Conservation (phyloP, 2,113 vertebrate genomes). For the Monopterus albus region DNA sequence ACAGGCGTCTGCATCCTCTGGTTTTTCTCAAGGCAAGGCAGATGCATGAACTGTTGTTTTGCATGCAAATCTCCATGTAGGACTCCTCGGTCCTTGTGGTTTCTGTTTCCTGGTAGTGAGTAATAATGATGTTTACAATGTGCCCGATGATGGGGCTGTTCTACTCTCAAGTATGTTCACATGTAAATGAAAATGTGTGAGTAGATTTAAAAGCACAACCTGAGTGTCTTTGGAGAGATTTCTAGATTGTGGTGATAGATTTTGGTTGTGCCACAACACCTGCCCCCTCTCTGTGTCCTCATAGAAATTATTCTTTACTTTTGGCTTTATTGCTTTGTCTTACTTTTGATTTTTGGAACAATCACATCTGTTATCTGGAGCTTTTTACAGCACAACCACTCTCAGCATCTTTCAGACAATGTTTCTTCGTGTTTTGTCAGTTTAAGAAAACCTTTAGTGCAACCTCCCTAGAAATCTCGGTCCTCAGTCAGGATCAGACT, state of each 20-base stretch:
- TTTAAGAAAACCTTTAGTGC: not conserved
- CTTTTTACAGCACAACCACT: not conserved
- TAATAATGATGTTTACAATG: constrained; percentile 51
- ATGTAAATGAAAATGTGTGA: constrained; percentile 45
- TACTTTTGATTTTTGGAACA: not conserved
- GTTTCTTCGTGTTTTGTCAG: not conserved
- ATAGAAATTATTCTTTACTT: no score
- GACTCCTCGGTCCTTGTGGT: constrained; percentile 79
- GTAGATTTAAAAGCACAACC: constrained; percentile 69
- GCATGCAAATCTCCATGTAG: constrained; percentile 89
- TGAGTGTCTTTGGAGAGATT: constrained; percentile 39
- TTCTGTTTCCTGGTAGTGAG: constrained; percentile 79
- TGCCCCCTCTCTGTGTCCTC: not conserved
- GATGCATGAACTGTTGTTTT: constrained; percentile 94
- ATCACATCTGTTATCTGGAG: no score
- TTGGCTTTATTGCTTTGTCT: not conserved
- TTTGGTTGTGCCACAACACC: constrained; percentile 35
- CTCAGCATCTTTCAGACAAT: no score
- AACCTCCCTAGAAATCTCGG: no score
- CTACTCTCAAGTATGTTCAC: constrained; percentile 70
- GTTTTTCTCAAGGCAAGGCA: constrained; percentile 83
- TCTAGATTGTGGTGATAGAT: constrained; percentile 46
- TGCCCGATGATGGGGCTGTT: constrained; percentile 8
- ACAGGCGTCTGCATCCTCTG: constrained; percentile 82
- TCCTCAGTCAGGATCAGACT: not conserved